Base-by-base conservation (phyloP, 1,140 invertebrate genomes). In the Solenopsis invicta region DNA sequence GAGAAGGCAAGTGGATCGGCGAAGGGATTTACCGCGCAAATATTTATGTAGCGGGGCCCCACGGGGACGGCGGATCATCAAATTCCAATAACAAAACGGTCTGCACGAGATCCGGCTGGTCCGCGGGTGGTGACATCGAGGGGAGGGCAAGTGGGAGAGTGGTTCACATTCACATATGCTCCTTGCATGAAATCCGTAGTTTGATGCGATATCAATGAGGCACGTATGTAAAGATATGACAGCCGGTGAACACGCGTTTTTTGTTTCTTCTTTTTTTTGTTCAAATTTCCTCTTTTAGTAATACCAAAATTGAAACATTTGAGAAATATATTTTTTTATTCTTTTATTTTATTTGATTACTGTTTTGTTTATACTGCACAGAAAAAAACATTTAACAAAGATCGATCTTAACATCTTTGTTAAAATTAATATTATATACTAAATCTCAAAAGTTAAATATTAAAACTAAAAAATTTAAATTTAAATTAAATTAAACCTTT, bases 51-150 rank as follows among this genome's bases (percentile, higher is more conserved):
- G 80, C 85, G 41, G 61, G 67, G 12, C 87, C 87, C 86, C 64
- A 48, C 16, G 87, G 86, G 66, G 78, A 88, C 72, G 89, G 72
- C 71, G 87, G 90, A 94, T 94, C 92, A 93, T 94, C 91, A 93
- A 93, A 94, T 94, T 93, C 93, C 91, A 93, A 94, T 94, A 93
- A 94, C 93, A 94, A 94, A 93, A 92, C 87, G 87, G 8, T 50
- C 67, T 16, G 12, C 61, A 66, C 12, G 76, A 78, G 76, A 64
- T 66, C 76, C 37, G 78, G 72, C 81, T 69, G 66, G 56, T 85
- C 87, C 67, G 88, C 89, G 86, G 92, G 67, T 86, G 89, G 91
- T 77, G 76, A 72, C 75, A 52, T 52, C 59, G 37, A 8, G 76
- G 45, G 71, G 41, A 0, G 29, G 34, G 59, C 67, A 29, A 64